Evolutionary conservation across 2,113 vertebrate species (phyloP), one percentile per base, ranked within the genome.

Genomic region (Scortum barcoo): DNA sequence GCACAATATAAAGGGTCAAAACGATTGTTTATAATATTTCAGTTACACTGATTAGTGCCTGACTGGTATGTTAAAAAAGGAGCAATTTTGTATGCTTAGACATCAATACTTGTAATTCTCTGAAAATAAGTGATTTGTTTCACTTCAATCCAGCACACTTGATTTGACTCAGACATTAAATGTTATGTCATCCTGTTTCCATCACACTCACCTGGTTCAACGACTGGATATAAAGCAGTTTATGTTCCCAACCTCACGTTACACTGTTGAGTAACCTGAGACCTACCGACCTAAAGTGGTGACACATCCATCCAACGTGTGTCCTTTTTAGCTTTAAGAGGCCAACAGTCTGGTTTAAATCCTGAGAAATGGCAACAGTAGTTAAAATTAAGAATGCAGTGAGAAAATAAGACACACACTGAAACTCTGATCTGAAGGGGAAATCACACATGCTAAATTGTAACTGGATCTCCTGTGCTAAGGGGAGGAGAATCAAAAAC

Each of bases 1-100:
- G 60, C 36, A 78, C 72, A 82, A 85, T 79, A 68, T 60, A 86
- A 84, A 77, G 46, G 75, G 71, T 84, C 84, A 76, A 53, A 87
- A 78, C 40, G 40, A 48, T 78, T 75, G 51, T 78, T 86, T 60
- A 10, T 87, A 51, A 72, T 76, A 51, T 80, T 83, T 78, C 51
- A 83, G 33, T 67, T 44, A 51, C 11, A 20, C 48, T 26, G 62
- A n/a, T 13, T 48, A n/a, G 38, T 51, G 48, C 36, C 56, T 75
- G 16, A 66, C 38, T 61, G 78, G 22, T 72, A 5, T 30, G 5
- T 50, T 48, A n/a, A 20, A 69, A 69, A 60, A 72, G 36, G 6
- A 51, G 65, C 3, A 5, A 0, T 26, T 71, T 57, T 60, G 56
- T 38, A 4, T 56, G n/a, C 46, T 40, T 44, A 78, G 50, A 54